Percentiles rank a stretch among this genome's conserved stretches.
These are phyloP conservation scores for Scaptomyza montana DNA, from an alignment of 1,140 invertebrate species.

Conservation along the genomic window DNA sequence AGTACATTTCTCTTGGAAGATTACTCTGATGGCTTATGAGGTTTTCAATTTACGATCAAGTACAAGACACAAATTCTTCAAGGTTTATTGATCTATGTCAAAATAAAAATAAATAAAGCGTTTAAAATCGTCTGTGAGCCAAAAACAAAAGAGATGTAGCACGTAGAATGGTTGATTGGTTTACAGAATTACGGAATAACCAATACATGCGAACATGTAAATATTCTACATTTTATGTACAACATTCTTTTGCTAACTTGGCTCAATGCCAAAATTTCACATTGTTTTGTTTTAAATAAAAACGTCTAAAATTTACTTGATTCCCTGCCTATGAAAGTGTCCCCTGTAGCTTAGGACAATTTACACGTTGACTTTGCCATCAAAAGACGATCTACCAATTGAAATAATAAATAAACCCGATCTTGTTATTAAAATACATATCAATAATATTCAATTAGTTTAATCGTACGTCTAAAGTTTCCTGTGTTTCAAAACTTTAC, in stretches of 20 bases:
- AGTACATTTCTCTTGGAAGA: background rate
- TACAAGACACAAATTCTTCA: slow-evolving; percentile 2
- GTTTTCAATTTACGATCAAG: background rate
- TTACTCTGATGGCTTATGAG: too few species aligned
- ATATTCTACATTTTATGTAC: slow-evolving; percentile 59
- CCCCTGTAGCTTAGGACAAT: background rate
- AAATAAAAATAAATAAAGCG: slow-evolving; percentile 9
- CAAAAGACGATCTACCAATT: background rate
- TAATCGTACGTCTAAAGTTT: too few species aligned
- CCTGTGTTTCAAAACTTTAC: slow-evolving; percentile 3
- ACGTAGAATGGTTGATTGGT: slow-evolving; percentile 25
- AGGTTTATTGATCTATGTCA: slow-evolving; percentile 30
- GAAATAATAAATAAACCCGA: background rate
- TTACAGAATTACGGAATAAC: slow-evolving; percentile 48
- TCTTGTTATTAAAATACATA: background rate
- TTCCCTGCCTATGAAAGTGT: slow-evolving; percentile 33
- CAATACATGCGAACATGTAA: slow-evolving; percentile 23
- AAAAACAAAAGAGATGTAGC: slow-evolving; percentile 14
- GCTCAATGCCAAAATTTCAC: slow-evolving; percentile 70
- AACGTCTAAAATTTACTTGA: slow-evolving; percentile 47
- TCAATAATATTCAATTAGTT: too few species aligned
- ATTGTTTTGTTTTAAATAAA: slow-evolving; percentile 44
- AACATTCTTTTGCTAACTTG: slow-evolving; percentile 69
- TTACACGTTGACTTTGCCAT: background rate
- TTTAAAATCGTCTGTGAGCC: background rate